These are phyloP conservation scores for Hylyphantes graminicola DNA, from an alignment of 1,140 invertebrate species.

Conservation along the genomic window DNA sequence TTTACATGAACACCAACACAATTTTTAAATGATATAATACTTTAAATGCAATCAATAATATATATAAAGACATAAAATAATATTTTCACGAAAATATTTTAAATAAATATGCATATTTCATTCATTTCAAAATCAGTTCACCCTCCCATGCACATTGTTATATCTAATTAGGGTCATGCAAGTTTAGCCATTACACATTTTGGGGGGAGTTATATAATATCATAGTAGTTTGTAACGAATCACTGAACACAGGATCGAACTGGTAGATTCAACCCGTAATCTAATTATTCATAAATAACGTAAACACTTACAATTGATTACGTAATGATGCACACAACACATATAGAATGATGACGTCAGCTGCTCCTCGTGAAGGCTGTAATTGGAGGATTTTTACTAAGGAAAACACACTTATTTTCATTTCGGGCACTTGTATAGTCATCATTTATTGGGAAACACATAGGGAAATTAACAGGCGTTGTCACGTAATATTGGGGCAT, in stretches of 20 bases:
- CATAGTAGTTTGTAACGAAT: slow-evolving; percentile 10
- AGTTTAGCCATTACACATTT: slow-evolving; percentile 10
- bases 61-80: no score
- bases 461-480: no score
- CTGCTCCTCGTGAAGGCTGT: slow-evolving; percentile 54
- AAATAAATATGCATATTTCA: no score
- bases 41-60: no score
- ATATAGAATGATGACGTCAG: slow-evolving; percentile 41
- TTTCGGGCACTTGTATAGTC: no score
- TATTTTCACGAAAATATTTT: no score
- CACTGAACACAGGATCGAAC: background rate
- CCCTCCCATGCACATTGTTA: background rate
- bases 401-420: no score
- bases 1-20: no score
- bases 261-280: slow-evolving; percentile 45
- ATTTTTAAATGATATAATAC: no score
- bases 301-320: slow-evolving; percentile 45
- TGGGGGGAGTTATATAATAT: no score
- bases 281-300: slow-evolving; percentile 38
- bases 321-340: slow-evolving; percentile 48
- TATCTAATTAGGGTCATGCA: slow-evolving; percentile 13
- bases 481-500: no score
- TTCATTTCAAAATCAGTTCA: background rate
- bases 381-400: slow-evolving; percentile 1
- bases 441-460: no score